A percentile compares a stretch with the other conserved stretches of the same genome.
Evolutionary conservation across 2,113 vertebrate genomes (phyloP).

Genomic region (Pteronura brasiliensis): DNA sequence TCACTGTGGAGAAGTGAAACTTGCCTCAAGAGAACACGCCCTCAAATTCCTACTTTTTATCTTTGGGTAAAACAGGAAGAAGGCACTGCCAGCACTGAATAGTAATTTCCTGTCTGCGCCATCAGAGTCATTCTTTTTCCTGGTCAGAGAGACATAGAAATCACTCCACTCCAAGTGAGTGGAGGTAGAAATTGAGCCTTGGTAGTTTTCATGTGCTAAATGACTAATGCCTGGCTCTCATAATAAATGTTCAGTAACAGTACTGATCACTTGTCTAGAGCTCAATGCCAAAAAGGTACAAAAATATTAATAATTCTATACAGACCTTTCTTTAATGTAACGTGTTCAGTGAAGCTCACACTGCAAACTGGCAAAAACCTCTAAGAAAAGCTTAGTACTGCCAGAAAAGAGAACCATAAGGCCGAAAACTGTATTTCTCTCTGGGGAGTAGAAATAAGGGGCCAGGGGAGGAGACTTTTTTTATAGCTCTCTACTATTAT

Average conservation of each 20-base stretch:
- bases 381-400: not conserved
- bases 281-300: not conserved
- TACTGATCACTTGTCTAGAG: not conserved
- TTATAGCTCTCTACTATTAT: not conserved
- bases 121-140: not conserved
- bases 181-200: not conserved
- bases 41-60: constrained; percentile 22
- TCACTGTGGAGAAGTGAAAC: constrained; percentile 41
- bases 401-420: not conserved
- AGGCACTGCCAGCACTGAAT: constrained; percentile 24
- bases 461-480: not conserved
- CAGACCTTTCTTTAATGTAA: not conserved
- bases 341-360: not conserved
- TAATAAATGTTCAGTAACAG: not conserved
- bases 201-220: not conserved
- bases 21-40: not conserved
- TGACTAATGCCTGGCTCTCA: not conserved
- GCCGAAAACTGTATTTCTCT: not conserved
- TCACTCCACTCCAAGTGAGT: not conserved
- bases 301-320: not conserved
- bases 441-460: not conserved
- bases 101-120: constrained; percentile 58
- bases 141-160: constrained; percentile 19
- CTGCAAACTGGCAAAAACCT: not conserved
- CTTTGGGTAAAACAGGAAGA: constrained; percentile 55